Conservation (phyloP, 2,113 vertebrate genomes). For the Ctenomys sociabilis region DNA sequence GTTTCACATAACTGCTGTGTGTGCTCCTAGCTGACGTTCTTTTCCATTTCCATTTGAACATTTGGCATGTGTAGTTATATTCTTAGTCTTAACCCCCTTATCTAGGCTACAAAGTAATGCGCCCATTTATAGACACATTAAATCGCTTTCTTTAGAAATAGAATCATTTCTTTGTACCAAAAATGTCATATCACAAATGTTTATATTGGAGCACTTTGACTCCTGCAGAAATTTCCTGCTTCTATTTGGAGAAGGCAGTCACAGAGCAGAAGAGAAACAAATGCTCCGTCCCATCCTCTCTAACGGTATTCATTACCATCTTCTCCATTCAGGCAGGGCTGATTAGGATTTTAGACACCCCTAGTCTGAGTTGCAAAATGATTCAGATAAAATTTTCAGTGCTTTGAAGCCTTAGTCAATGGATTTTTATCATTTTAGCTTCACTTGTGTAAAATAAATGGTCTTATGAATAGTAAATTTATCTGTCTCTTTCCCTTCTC, state of each 20-base stretch:
- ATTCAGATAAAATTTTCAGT: slow-evolving; percentile 55
- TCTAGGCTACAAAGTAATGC: not conserved
- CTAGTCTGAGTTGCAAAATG: slow-evolving; percentile 46
- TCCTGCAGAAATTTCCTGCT: slow-evolving; percentile 38
- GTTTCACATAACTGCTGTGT: not conserved
- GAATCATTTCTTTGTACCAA: not conserved
- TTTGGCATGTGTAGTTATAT: not conserved
- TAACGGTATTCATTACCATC: slow-evolving; percentile 66
- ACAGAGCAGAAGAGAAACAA: slow-evolving; percentile 63
- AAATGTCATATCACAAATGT: slow-evolving; percentile 44
- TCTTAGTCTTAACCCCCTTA: slow-evolving; percentile 25
- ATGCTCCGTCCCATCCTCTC: not conserved
- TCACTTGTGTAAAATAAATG: slow-evolving; percentile 13
- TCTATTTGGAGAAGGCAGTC: slow-evolving; percentile 32
- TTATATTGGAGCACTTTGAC: slow-evolving; percentile 15
- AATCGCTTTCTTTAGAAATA: not conserved
- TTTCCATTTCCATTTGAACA: slow-evolving; percentile 28
- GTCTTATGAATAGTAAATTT: slow-evolving; percentile 36
- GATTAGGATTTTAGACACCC: slow-evolving; percentile 53
- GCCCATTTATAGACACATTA: not conserved
- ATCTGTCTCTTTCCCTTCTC: not conserved
- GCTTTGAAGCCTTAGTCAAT: slow-evolving; percentile 50
- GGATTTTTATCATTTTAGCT: slow-evolving; percentile 29
- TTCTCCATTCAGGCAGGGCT: slow-evolving; percentile 59
- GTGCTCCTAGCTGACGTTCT: not conserved